Percentiles rank a stretch among this genome's conserved stretches.
Evolutionary conservation across 2,888 invertebrate species (phyloP).

Genomic region (Chymomyza caudatula): DNA sequence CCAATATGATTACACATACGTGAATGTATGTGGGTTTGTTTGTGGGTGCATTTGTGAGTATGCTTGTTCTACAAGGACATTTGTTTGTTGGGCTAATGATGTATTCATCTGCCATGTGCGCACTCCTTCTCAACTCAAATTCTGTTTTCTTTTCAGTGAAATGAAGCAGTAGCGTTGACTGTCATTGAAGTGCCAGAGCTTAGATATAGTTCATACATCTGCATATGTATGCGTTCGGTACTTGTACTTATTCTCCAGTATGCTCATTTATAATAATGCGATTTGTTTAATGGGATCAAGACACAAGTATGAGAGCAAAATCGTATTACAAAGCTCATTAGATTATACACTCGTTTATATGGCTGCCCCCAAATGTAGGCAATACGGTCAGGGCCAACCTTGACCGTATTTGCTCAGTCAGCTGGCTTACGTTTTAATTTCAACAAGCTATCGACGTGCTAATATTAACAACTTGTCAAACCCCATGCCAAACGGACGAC

Average conservation of each 20-base stretch:
- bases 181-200: background rate
- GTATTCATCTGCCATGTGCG: conserved; percentile 65
- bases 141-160: conserved; percentile 1
- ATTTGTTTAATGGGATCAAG: background rate
- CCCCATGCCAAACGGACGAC: conserved; percentile 25
- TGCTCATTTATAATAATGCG: background rate
- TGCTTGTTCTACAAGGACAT: conserved; percentile 43
- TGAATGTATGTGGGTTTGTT: background rate
- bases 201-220: background rate
- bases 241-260: background rate
- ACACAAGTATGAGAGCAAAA: background rate
- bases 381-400: background rate
- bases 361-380: background rate
- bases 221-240: background rate
- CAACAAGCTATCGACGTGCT: conserved; percentile 5
- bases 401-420: background rate
- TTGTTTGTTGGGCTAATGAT: conserved; percentile 68
- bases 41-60: conserved; percentile 10
- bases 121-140: conserved; percentile 6
- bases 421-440: background rate
- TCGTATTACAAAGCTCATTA: no score
- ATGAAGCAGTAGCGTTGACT: background rate
- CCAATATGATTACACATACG: background rate
- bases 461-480: conserved; percentile 48
- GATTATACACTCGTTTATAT: no score